phyloP scores from a whole-genome alignment of 2,797 vertebrate species.

The Pelobates cultripes region DNA sequence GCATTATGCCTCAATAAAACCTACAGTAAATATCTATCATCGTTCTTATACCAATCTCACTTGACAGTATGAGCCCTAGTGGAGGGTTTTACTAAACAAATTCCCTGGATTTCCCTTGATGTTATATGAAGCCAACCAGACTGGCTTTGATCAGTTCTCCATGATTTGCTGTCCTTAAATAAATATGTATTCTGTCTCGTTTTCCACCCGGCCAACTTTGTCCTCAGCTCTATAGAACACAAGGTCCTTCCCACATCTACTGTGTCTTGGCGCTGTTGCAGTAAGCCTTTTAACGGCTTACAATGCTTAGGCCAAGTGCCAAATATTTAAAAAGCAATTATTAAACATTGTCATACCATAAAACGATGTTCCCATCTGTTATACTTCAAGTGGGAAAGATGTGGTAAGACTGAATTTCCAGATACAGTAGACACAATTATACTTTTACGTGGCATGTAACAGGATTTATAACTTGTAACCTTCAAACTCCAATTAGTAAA shows the following conservation, averaged over 20 bases:
- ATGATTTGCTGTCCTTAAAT: conserved; percentile 31
- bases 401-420: conserved; percentile 23
- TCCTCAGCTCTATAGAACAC: not conserved
- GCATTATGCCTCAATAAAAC: too few relatives aligned
- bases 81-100: not conserved
- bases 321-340: conserved; percentile 50
- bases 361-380: conserved; percentile 40
- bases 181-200: conserved; percentile 27
- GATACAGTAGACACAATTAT: conserved; percentile 14
- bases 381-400: conserved; percentile 24
- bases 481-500: conserved; percentile 20
- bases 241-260: conserved; percentile 8
- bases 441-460: conserved; percentile 3
- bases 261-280: conserved; percentile 35
- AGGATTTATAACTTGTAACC: conserved; percentile 29
- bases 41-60: too few relatives aligned
- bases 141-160: conserved; percentile 25
- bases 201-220: conserved; percentile 13
- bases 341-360: conserved; percentile 31
- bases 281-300: conserved; percentile 48
- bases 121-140: conserved; percentile 6
- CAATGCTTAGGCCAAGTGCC: conserved; percentile 32
- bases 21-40: too few relatives aligned
- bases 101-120: conserved; percentile 1
- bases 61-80: not conserved